Conservation (phyloP, 1,140 invertebrate genomes). For the Psilanteris sp. region DNA sequence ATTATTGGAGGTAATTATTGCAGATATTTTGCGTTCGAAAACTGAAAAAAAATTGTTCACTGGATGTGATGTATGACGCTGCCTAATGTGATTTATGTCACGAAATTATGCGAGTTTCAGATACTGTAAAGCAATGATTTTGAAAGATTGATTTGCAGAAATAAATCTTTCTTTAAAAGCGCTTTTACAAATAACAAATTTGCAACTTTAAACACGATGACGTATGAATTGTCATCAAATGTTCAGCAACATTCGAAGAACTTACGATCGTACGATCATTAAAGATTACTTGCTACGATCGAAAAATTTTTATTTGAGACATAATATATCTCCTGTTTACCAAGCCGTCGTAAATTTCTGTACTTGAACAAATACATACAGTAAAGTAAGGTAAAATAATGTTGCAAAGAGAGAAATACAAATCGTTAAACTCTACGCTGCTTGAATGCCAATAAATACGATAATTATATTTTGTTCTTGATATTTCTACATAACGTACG, state of each 20-base stretch:
- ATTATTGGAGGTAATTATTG: no score
- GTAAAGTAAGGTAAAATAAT: conserved; percentile 8
- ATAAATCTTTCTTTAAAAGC: conserved; percentile 2
- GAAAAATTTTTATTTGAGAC: conserved; percentile 45
- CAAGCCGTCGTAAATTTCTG: conserved; percentile 38
- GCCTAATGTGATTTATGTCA: no score
- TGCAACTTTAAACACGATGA: conserved; percentile 13
- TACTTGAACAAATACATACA: conserved; percentile 36
- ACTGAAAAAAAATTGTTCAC: no score
- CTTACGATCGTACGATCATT: not conserved
- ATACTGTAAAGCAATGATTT: no score
- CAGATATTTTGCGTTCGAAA: no score
- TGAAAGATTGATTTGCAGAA: not conserved
- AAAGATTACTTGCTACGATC: conserved; percentile 8
- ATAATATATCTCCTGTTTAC: conserved; percentile 38
- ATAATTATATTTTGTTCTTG: conserved; percentile 54
- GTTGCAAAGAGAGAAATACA: conserved; percentile 29
- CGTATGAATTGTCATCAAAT: conserved; percentile 14
- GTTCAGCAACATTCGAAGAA: conserved; percentile 4
- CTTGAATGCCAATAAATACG: conserved; percentile 49
- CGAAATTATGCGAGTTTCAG: no score
- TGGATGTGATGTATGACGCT: no score
- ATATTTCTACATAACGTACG: conserved; percentile 41
- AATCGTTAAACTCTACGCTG: conserved; percentile 14
- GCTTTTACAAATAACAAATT: not conserved